Evolutionary conservation across 2,888 invertebrate species (phyloP), one percentile per base, ranked within the genome.

Genomic region (Archaeoteleia sp.): DNA sequence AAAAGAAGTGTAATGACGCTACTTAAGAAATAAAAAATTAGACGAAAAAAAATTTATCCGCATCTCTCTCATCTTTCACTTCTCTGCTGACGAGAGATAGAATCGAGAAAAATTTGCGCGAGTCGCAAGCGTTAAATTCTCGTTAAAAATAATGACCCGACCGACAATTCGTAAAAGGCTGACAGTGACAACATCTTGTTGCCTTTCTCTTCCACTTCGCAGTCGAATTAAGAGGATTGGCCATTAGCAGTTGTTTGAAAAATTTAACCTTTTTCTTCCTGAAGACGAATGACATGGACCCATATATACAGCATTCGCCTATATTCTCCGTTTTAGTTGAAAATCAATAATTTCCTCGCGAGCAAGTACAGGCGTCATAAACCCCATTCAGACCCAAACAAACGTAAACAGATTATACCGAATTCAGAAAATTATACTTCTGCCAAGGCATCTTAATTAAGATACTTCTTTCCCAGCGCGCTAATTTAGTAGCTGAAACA

Each of bases 81-180:
- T 58, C 10, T 39, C 12, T 2, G 58, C 20, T 29, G 39, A 34
- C 32, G 35, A 51, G 40, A 23, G 30, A 20, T 20, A 46, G 29
- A 46, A 32, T 51, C 35, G 34, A 49, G 48, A 49, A 42, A 49
- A 58, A 58, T 55, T 37, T 32, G 10, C 12, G 13, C 46, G 17
- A 30, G 14, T 46, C 20, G 37, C 20, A 10, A 39, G 34, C 43
- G 27, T 51, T 60, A 60, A 49, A 40, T 51, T 60, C 58, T 60
- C 49, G 25, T 60, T 49, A 60, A 60, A 60, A 60, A 40, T 60
- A 60, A 60, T 60, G 42, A 49, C 42, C 9, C 25, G 25, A 43
- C 49, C 13, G 43, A 49, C 49, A 14, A 57, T 27, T 13, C 13
- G 30, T 27, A 15, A 40, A 34, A n/a, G 42, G 30, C 14, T 46